Base-by-base conservation (phyloP, 2,113 vertebrate species). In the Apus apus region DNA sequence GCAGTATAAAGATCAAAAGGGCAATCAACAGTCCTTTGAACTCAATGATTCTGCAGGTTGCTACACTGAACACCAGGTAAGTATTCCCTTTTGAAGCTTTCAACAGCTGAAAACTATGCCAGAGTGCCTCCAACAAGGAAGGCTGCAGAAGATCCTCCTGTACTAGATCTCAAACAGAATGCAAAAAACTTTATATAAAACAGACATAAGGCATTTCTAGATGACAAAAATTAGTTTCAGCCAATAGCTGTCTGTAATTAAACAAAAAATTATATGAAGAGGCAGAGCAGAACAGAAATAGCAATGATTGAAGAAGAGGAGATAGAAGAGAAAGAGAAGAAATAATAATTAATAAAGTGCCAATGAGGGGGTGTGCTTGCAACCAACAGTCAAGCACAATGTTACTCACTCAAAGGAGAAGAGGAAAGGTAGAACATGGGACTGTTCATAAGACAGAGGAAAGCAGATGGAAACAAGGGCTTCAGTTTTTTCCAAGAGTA, bases 1-100 rank as follows among this genome's bases (percentile, higher is more conserved):
- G 25, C 23, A 51, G 34, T 11, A 60, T 25, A 92, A 79, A 80
- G 95, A 87, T 67, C 94, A 85, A 89, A 94, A 85, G 64, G 43
- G 75, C 84, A 94, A 75, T 29, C 64, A 23, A 61, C 17, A 57
- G 81, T 56, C 66, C 84, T 89, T 67, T 87, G 93, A 93, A 91
- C 77, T 80, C 57, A 6, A 67, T 11, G 15, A 77, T 81, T 51
- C 30, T 54, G 65, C 51, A 70, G 67, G 62, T 80, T 88, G 74
- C 27, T 89, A 54, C 71, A 88, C 71, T 85, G 62, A 68, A 81
- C 92, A 56, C 26, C 29, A 89, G 50, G 46, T 61, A 80, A 56
- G 8, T 3, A 11, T 18, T 80, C 57, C 32, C 15, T 54, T 25
- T 7, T 27, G 30, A 61, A 83, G 53, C 25, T 92, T 87, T 70